These are phyloP conservation scores for Pavo muticus DNA, from an alignment of 2,113 vertebrate genomes.

Conservation along the genomic window DNA sequence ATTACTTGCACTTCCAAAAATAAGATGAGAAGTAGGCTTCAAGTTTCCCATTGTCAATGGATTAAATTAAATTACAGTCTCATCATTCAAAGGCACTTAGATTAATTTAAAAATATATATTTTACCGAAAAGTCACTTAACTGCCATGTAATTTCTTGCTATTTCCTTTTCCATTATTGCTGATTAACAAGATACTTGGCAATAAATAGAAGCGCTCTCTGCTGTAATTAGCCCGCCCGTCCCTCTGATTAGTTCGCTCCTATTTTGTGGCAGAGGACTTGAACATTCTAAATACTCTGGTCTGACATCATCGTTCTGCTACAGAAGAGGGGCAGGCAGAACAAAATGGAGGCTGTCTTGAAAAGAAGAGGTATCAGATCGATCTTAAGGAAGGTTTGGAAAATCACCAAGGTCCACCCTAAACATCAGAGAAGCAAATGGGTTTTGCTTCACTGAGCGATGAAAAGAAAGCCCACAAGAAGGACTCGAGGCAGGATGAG, in stretches of 20 bases:
- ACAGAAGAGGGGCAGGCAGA: neutral
- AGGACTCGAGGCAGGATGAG: neutral
- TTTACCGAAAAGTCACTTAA: constrained; percentile 37
- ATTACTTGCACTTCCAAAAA: neutral
- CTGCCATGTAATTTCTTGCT: constrained; percentile 11
- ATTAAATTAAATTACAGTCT: constrained; percentile 7
- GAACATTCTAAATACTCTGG: neutral
- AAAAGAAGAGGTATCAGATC: neutral
- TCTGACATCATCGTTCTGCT: neutral
- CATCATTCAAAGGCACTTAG: neutral
- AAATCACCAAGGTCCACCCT: neutral
- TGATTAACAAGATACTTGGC: constrained; percentile 45
- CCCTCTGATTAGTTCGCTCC: constrained; percentile 22
- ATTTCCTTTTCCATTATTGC: constrained; percentile 53
- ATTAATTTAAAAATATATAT: constrained; percentile 52
- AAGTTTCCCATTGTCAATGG: neutral
- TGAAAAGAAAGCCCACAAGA: neutral
- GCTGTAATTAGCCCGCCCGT: constrained; percentile 26
- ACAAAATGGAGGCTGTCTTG: neutral
- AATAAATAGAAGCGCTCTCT: constrained; percentile 2
- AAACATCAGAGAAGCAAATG: neutral
- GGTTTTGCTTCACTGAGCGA: neutral
- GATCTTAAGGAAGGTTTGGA: neutral
- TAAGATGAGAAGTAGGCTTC: neutral
- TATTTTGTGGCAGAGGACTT: neutral